A percentile compares a stretch with the other conserved stretches of the same genome.
phyloP scores from a whole-genome alignment of 2,888 invertebrate genomes.

The Epinotia nisella region DNA sequence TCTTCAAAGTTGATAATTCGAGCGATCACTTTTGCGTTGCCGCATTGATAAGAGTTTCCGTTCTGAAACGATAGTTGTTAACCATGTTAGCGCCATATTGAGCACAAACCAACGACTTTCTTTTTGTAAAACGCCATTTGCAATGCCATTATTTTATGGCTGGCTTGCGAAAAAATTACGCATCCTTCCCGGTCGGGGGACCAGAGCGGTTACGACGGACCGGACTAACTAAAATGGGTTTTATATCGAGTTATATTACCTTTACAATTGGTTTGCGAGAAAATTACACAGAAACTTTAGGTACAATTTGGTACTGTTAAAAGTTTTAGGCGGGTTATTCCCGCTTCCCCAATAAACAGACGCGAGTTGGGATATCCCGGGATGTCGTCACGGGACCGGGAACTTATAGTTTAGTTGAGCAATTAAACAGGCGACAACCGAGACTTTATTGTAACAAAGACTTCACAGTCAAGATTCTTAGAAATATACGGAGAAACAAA shows the following conservation, averaged over 20 bases:
- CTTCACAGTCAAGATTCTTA: slow-evolving; percentile 4
- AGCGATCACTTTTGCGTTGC: background rate
- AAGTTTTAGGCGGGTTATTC: background rate
- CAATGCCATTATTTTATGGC: background rate
- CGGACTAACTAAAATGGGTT: no score
- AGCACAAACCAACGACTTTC: background rate
- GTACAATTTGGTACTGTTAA: background rate
- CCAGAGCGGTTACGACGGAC: no score
- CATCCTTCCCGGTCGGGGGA: no score
- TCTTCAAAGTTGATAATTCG: background rate
- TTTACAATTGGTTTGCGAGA: no score
- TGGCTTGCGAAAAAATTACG: no score
- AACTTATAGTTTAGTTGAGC: background rate
- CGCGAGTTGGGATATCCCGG: slow-evolving; percentile 5
- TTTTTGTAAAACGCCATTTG: background rate
- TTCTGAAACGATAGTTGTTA: background rate
- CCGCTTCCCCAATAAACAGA: slow-evolving; percentile 3
- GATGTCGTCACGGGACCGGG: slow-evolving; percentile 9
- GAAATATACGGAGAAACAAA: background rate
- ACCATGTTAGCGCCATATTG: slow-evolving; percentile 1
- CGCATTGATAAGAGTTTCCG: slow-evolving; percentile 5
- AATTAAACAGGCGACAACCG: slow-evolving; percentile 19
- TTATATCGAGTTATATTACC: no score
- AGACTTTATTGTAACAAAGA: background rate
- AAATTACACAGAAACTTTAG: background rate